Percentiles rank a stretch among this genome's conserved stretches.
Evolutionary conservation across 2,888 invertebrate genomes (phyloP).

Genomic region (Ditylenchus weischeri): DNA sequence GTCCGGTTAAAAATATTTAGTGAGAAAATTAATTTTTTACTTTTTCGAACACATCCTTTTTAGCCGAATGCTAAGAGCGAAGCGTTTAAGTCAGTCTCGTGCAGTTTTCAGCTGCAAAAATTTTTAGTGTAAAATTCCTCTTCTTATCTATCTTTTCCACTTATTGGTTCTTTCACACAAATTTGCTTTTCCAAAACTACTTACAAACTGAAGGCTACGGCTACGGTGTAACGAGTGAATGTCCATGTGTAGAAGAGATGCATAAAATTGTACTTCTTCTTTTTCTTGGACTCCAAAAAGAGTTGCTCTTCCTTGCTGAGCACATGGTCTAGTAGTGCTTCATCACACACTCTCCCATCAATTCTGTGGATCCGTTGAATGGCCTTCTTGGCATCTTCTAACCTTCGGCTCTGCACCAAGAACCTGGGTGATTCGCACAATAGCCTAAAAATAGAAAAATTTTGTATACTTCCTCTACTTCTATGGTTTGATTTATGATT

Average conservation of each 20-base stretch:
- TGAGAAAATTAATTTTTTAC: too few relatives aligned
- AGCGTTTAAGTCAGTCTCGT: too few relatives aligned
- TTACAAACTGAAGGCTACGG: constrained; percentile 38
- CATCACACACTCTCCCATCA: constrained; percentile 30
- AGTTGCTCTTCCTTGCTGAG: constrained; percentile 26
- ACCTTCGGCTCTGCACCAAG: constrained; percentile 48
- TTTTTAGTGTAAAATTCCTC: too few relatives aligned
- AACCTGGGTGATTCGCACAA: constrained; percentile 51
- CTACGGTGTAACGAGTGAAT: constrained; percentile 38
- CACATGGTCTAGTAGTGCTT: constrained; percentile 36
- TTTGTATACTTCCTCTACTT: neutral
- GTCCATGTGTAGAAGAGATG: constrained; percentile 48
- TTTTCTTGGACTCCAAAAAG: constrained; percentile 25
- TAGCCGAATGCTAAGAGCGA: too few relatives aligned
- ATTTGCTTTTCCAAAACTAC: too few relatives aligned
- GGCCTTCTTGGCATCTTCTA: constrained; percentile 43
- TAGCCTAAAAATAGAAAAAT: constrained; percentile 31
- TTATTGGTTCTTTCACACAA: too few relatives aligned
- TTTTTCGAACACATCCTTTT: too few relatives aligned
- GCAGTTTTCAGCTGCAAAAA: too few relatives aligned
- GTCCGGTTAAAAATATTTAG: too few relatives aligned
- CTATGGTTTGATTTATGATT: too few relatives aligned
- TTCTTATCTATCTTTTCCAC: too few relatives aligned
- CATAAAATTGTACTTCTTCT: constrained; percentile 32
- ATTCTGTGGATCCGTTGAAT: constrained; percentile 8